A percentile compares a stretch with the other conserved stretches of the same genome.
These are phyloP conservation scores for Netelia virgata DNA, from an alignment of 2,888 invertebrate species.

Conservation along the genomic window DNA sequence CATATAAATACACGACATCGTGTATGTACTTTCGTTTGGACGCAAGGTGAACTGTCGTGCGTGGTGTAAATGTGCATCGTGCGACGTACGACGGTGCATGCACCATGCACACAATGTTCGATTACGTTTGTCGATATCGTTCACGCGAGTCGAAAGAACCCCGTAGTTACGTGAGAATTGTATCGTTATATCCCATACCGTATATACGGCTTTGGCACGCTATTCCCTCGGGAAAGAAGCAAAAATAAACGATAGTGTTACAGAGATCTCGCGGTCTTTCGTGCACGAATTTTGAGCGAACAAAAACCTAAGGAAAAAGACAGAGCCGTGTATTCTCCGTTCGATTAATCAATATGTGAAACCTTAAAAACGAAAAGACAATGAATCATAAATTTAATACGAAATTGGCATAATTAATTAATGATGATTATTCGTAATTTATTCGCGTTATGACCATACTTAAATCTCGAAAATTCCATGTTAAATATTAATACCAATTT, in stretches of 20 bases:
- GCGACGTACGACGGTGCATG: conserved; percentile 48
- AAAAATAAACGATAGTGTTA: conserved; percentile 20
- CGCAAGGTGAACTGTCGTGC: conserved; percentile 35
- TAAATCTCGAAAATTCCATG: neutral
- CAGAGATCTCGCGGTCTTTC: conserved; percentile 34
- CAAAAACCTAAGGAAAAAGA: conserved; percentile 22
- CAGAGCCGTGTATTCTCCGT: conserved; percentile 6
- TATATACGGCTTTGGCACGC: conserved; percentile 45
- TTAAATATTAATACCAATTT: neutral
- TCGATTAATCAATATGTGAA: too few relatives aligned
- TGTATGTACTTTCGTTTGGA: conserved; percentile 41
- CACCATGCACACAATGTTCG: conserved; percentile 67
- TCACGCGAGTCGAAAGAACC: conserved; percentile 57
- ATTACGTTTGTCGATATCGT: conserved; percentile 74
- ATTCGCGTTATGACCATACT: too few relatives aligned
- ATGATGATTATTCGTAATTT: too few relatives aligned
- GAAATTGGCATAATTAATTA: too few relatives aligned
- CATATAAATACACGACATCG: conserved; percentile 10
- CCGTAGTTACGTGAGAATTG: conserved; percentile 50
- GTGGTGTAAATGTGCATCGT: conserved; percentile 13
- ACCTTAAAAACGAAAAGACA: too few relatives aligned
- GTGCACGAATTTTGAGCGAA: conserved; percentile 22
- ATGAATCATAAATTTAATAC: too few relatives aligned
- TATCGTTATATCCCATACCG: conserved; percentile 39
- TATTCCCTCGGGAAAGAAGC: conserved; percentile 20